Conservation (phyloP, 1,140 invertebrate species). For the Chlorops oryzae region DNA sequence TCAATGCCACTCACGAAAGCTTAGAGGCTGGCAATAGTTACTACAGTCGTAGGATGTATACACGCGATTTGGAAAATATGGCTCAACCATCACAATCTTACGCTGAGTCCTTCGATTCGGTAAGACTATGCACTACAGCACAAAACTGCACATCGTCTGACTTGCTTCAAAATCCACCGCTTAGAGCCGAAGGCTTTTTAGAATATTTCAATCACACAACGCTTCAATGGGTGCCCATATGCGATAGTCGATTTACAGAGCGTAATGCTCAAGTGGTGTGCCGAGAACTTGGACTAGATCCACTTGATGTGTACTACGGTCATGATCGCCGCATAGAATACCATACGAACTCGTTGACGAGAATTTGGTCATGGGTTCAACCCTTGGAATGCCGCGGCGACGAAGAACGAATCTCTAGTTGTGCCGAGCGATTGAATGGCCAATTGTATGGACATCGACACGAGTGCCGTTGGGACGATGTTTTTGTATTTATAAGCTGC, state of each 20-base stretch:
- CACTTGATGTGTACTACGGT: slow-evolving; percentile 80
- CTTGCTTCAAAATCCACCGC: slow-evolving; percentile 24
- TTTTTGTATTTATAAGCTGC: slow-evolving; percentile 93
- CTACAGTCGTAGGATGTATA: no score
- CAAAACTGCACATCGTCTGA: slow-evolving; percentile 60
- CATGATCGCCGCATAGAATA: slow-evolving; percentile 75
- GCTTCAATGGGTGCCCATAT: slow-evolving; percentile 93
- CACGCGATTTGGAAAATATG: slow-evolving; percentile 50
- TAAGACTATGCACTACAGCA: slow-evolving; percentile 65
- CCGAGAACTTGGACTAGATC: slow-evolving; percentile 83
- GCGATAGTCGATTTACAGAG: slow-evolving; percentile 90
- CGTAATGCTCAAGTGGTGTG: slow-evolving; percentile 94
- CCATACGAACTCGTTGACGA: slow-evolving; percentile 71
- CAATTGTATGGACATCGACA: slow-evolving; percentile 78
- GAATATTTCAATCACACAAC: slow-evolving; percentile 94
- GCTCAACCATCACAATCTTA: slow-evolving; percentile 31
- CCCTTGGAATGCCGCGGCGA: slow-evolving; percentile 79
- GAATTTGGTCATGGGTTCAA: slow-evolving; percentile 93
- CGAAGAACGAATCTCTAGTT: slow-evolving; percentile 78
- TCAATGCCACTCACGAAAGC: slow-evolving; percentile 25
- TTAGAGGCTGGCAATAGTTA: slow-evolving; percentile 22
- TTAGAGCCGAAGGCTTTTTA: slow-evolving; percentile 86
- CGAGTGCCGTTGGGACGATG: slow-evolving; percentile 79
- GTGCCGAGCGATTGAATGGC: slow-evolving; percentile 82
- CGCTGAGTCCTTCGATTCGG: slow-evolving; percentile 52